A percentile compares a stretch with the other conserved stretches of the same genome.
Evolutionary conservation across 2,113 vertebrate species (phyloP).

Genomic region (Sardina pilchardus): DNA sequence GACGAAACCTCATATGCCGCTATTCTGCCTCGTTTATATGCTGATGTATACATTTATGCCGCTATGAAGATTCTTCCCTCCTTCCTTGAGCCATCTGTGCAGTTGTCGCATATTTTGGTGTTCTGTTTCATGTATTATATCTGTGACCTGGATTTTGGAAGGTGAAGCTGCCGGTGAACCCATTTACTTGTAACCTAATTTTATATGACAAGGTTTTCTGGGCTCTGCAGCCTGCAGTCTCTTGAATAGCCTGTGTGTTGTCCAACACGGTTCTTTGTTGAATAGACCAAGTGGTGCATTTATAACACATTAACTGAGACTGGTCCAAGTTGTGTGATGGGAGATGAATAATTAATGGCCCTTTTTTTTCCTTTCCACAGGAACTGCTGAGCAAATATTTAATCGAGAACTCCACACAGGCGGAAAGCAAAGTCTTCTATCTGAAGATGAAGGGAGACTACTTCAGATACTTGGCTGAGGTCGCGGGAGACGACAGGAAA

Average conservation of each 20-base stretch:
- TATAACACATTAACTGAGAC: neutral
- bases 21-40: neutral
- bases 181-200: slow-evolving; percentile 1
- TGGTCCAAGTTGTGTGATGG: slow-evolving; percentile 4
- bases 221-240: neutral
- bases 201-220: neutral
- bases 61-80: neutral
- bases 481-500: slow-evolving; percentile 80
- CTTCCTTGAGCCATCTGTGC: neutral
- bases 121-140: neutral
- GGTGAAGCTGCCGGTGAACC: neutral
- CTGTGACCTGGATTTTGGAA: slow-evolving; percentile 2
- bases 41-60: neutral
- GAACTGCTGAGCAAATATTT: slow-evolving; percentile 85
- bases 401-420: slow-evolving; percentile 82
- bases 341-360: slow-evolving; percentile 9
- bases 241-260: neutral
- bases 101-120: neutral
- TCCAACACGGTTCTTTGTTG: neutral
- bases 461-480: slow-evolving; percentile 96
- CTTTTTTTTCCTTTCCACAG: slow-evolving; percentile 64
- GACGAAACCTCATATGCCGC: neutral
- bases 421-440: slow-evolving; percentile 97
- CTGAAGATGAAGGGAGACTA: slow-evolving; percentile 99
- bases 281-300: neutral